Evolutionary conservation across 2,888 invertebrate species (phyloP), one percentile per base, ranked within the genome.

Genomic region (Harpalus rufipes): DNA sequence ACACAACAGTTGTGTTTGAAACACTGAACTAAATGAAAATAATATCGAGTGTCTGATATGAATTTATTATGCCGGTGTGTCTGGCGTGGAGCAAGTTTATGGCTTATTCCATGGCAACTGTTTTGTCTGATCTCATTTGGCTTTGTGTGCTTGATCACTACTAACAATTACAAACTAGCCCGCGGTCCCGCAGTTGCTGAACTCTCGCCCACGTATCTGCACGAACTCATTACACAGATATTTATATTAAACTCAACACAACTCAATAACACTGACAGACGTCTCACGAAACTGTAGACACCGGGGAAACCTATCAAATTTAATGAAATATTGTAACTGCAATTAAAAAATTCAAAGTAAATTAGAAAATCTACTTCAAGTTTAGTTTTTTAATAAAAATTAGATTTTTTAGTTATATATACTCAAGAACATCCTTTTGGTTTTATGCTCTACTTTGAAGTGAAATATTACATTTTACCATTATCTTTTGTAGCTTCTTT

Each of bases 121-220:
- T 78, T 63, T 84, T 84, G 84, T 84, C 84, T 84, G 76, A 84
- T 84, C 84, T 78, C 78, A 78, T 84, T 84, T 84, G 61, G 21
- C 12, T 76, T 76, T 79, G 25, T 44, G 63, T n/a, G 51, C 25
- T 80, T 85, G 85, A 85, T 85, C 72, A 85, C 18, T 68, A 58
- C 65, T 85, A 85, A 85, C 85, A 85, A 85, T 85, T 85, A 85
- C 72, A 79, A 56, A 16, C 16, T 65, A 18, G 80, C 79, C 81
- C 80, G 80, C 68, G 80, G 85, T 12, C 72, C 14, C 58, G 85
- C 85, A 85, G 80, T 80, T 80, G 85, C 78, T 72, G 16, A 76
- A 65, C 56, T 84, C 74, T 39, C 74, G 59, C 74, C 59, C 76
- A 76, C 74, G 44, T 44, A 74, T 44, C 72, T 16, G 72, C 44